Evolutionary conservation across 2,888 invertebrate species (phyloP).

Genomic region (Stratiomys singularior): DNA sequence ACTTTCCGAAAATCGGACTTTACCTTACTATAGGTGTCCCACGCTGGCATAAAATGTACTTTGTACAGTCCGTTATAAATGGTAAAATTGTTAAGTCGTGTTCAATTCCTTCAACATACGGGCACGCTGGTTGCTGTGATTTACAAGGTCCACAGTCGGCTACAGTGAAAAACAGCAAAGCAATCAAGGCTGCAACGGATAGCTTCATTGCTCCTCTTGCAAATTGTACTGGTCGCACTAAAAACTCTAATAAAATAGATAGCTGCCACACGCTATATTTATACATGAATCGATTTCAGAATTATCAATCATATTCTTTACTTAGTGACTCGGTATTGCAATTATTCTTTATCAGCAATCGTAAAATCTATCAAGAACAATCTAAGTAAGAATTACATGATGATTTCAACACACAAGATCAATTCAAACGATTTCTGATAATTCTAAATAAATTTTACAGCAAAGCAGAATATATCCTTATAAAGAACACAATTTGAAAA

Average conservation of each 20-base stretch:
- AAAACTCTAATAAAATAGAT: not conserved
- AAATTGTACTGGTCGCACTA: not conserved
- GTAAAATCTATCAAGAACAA: no score
- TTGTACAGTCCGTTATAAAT: slow-evolving; percentile 21
- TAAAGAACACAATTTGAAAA: no score
- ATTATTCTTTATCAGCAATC: no score
- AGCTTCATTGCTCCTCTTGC: not conserved
- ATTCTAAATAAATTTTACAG: no score
- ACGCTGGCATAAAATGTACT: slow-evolving; percentile 30
- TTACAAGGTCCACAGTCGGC: not conserved
- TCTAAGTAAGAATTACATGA: no score
- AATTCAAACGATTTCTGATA: no score
- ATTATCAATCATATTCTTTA: no score
- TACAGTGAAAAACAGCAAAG: not conserved
- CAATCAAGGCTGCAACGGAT: not conserved
- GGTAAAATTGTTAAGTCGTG: slow-evolving; percentile 12
- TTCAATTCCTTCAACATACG: slow-evolving; percentile 14
- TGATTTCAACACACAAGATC: no score
- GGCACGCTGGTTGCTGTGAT: not conserved
- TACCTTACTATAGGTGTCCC: slow-evolving; percentile 14
- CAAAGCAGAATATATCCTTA: no score
- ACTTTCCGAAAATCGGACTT: not conserved
- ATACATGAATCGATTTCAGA: no score
- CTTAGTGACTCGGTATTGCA: no score
- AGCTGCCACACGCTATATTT: not conserved